These are phyloP conservation scores for Oncopodura yosiiana DNA, from an alignment of 1,140 invertebrate genomes.

Conservation along the genomic window DNA sequence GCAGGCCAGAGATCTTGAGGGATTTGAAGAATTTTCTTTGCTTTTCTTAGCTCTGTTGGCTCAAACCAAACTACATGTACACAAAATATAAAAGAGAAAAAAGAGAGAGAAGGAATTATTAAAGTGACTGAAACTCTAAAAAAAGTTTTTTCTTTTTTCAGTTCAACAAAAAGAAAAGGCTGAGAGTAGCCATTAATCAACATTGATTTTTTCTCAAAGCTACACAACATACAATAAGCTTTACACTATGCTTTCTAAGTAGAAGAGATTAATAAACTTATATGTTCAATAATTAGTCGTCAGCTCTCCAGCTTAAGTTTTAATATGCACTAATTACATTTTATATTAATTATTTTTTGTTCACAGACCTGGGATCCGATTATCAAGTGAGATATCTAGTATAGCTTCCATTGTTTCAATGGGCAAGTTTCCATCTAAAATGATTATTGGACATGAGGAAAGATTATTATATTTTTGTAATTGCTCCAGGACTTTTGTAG, in stretches of 20 bases:
- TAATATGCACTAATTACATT: no score
- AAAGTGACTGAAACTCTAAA: constrained; percentile 6
- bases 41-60: constrained; percentile 54
- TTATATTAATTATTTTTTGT: no score
- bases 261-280: no score
- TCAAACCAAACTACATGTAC: constrained; percentile 54
- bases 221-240: no score
- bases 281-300: no score
- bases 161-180: no score
- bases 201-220: no score
- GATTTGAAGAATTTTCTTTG: constrained; percentile 48
- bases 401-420: constrained; percentile 53
- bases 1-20: constrained; percentile 39
- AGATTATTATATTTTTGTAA: no score
- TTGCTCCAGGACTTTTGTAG: constrained; percentile 38
- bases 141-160: background rate
- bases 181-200: no score
- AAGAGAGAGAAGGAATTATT: constrained; percentile 21
- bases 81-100: background rate
- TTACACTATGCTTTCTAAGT: no score
- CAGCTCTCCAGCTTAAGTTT: no score
- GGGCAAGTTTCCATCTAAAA: constrained; percentile 72
- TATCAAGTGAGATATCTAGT: constrained; percentile 50
- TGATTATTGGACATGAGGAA: constrained; percentile 52
- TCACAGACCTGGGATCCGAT: constrained; percentile 56